Percentiles rank a stretch among this genome's conserved stretches.
Conservation (phyloP, 2,888 invertebrate genomes). For the Ectobius pallidus region DNA sequence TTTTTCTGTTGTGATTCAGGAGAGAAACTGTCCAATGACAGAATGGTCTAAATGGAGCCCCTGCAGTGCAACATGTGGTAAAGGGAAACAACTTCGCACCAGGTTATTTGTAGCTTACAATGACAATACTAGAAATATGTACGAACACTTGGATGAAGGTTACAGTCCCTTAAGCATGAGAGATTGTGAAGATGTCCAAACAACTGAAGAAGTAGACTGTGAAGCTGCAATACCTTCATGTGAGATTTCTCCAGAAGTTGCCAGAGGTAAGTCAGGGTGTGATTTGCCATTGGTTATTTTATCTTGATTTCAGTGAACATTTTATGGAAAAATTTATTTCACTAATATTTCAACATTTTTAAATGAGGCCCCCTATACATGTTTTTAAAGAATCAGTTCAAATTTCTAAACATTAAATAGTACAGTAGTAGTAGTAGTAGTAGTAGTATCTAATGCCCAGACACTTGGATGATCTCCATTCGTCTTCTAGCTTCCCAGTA, state of each 20-base stretch:
- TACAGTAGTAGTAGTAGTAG: no score
- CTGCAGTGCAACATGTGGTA: conserved; percentile 80
- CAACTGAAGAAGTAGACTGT: conserved; percentile 61
- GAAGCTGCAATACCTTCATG: conserved; percentile 53
- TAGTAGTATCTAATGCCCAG: no score
- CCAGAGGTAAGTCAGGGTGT: conserved; percentile 15
- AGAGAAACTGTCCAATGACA: conserved; percentile 66
- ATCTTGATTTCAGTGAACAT: no score
- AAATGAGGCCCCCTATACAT: no score
- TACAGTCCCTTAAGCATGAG: conserved; percentile 44
- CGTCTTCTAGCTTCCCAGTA: no score
- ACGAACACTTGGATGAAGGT: conserved; percentile 23
- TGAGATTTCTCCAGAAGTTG: conserved; percentile 43
- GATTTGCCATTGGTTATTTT: not conserved
- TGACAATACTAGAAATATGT: conserved; percentile 25
- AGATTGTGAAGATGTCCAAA: conserved; percentile 56
- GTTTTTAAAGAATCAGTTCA: no score
- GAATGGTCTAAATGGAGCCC: conserved; percentile 84
- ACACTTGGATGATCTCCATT: no score
- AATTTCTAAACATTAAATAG: no score
- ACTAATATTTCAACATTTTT: no score
- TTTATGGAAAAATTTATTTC: no score
- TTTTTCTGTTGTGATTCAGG: conserved; percentile 26
- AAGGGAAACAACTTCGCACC: conserved; percentile 69
- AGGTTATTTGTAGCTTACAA: conserved; percentile 52